Conservation (phyloP, 2,888 invertebrate genomes). For the Troides helena region DNA sequence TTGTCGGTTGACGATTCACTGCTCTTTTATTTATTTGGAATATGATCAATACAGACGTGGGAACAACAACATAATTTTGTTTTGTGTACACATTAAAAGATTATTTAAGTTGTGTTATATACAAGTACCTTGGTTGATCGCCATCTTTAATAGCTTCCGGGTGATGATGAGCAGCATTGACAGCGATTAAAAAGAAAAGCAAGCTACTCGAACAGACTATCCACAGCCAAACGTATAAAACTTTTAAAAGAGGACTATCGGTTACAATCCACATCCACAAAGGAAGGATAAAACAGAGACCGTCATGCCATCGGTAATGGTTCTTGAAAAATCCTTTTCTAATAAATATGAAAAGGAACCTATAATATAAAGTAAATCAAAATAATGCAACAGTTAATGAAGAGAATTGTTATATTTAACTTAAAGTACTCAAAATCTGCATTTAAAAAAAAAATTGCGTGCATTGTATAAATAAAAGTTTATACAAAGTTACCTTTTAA, state of each 20-base stretch:
- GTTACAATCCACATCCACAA: slow-evolving; percentile 60
- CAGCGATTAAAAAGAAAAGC: slow-evolving; percentile 81
- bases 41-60: neutral
- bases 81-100: neutral
- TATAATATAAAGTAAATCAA: slow-evolving; percentile 36
- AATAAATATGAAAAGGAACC: slow-evolving; percentile 49
- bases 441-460: neutral
- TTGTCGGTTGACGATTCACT: neutral
- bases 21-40: neutral
- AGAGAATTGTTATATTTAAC: no score
- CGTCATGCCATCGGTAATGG: slow-evolving; percentile 62
- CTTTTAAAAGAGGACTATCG: slow-evolving; percentile 49
- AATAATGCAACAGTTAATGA: no score
- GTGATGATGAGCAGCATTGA: slow-evolving; percentile 90
- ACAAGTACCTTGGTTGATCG: slow-evolving; percentile 73
- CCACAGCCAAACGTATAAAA: slow-evolving; percentile 77
- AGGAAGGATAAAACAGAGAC: slow-evolving; percentile 61
- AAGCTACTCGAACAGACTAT: slow-evolving; percentile 80
- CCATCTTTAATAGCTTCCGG: slow-evolving; percentile 90
- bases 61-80: neutral
- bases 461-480: neutral
- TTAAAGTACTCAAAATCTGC: no score
- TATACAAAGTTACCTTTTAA: slow-evolving; percentile 57
- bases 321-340: slow-evolving; percentile 50
- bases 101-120: neutral